Evolutionary conservation across 1,140 invertebrate species (phyloP).

Genomic region (Alviniconcha marisindica): DNA sequence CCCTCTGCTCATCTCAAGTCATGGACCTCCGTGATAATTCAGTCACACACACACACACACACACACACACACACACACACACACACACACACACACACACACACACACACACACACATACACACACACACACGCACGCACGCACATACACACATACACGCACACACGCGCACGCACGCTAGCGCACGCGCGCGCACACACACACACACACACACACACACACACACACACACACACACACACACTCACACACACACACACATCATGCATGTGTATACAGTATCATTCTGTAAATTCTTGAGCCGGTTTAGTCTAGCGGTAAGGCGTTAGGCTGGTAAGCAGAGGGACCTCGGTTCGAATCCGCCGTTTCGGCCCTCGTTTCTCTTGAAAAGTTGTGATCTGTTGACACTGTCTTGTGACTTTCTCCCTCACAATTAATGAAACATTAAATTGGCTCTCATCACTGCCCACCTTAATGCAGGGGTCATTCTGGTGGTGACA

Average conservation of each 20-base stretch:
- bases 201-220: conserved; percentile 17
- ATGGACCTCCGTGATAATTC: too few relatives aligned
- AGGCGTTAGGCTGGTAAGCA: too few relatives aligned
- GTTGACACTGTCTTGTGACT: too few relatives aligned
- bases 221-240: background rate
- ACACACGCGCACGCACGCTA: background rate
- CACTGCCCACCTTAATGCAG: too few relatives aligned
- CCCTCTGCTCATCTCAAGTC: background rate
- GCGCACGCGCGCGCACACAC: background rate
- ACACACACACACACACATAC: conserved; percentile 9
- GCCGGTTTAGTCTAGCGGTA: too few relatives aligned
- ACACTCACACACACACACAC: background rate
- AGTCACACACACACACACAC: background rate
- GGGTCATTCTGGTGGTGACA: too few relatives aligned
- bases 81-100: background rate
- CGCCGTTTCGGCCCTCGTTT: too few relatives aligned
- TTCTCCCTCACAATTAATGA: too few relatives aligned
- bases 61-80: background rate
- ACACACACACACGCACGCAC: conserved; percentile 8
- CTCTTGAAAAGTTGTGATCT: too few relatives aligned
- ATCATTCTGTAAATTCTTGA: too few relatives aligned
- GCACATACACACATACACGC: conserved; percentile 8
- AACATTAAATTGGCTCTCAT: too few relatives aligned
- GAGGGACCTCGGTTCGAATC: too few relatives aligned
- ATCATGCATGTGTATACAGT: background rate